These are phyloP conservation scores for Epinotia bilunana DNA, from an alignment of 2,888 invertebrate genomes.

Conservation along the genomic window DNA sequence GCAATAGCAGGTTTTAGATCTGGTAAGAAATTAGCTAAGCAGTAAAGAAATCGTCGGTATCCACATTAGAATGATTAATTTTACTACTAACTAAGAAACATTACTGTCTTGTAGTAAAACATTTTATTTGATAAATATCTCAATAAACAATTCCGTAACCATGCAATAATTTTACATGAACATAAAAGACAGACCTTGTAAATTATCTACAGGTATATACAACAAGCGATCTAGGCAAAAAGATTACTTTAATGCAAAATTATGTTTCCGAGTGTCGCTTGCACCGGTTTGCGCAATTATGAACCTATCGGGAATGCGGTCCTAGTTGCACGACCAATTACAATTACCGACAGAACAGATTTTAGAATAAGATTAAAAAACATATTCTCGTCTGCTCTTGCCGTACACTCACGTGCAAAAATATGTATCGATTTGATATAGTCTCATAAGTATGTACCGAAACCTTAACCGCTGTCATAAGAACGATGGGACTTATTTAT, in stretches of 20 bases:
- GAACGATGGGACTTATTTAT: too few relatives aligned
- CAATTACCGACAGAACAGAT: conserved; percentile 46
- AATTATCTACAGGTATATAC: conserved; percentile 23
- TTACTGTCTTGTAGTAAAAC: not conserved
- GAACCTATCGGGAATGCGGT: conserved; percentile 49
- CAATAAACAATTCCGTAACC: conserved; percentile 7
- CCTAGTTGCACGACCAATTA: conserved; percentile 46
- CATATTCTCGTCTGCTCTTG: not conserved
- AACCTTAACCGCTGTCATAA: too few relatives aligned
- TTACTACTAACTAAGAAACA: not conserved
- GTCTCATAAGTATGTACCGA: too few relatives aligned
- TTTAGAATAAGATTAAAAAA: conserved; percentile 34
- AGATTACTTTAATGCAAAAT: conserved; percentile 13
- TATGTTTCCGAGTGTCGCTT: conserved; percentile 18
- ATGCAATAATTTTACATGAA: conserved; percentile 20
- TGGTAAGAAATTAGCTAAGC: too few relatives aligned
- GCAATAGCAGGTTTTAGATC: too few relatives aligned
- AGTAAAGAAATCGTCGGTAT: too few relatives aligned
- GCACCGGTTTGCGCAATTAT: conserved; percentile 34
- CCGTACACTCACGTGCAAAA: not conserved
- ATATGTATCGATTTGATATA: too few relatives aligned
- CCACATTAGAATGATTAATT: not conserved
- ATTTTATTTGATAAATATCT: not conserved
- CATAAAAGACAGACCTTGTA: conserved; percentile 18
- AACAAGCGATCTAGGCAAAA: conserved; percentile 29